phyloP scores from a whole-genome alignment of 2,888 invertebrate species.

The Subacronicta megacephala region DNA sequence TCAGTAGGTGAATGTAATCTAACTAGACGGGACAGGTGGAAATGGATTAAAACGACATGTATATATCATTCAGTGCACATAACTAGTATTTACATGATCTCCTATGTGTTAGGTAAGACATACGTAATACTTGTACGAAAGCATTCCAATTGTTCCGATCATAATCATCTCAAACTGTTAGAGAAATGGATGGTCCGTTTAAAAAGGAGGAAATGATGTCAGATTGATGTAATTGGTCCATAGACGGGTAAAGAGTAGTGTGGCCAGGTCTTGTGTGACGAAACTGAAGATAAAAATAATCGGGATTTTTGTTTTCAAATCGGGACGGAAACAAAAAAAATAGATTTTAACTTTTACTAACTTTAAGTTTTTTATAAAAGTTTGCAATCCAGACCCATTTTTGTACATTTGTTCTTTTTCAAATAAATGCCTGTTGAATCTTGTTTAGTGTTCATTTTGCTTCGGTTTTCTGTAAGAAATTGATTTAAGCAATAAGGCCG shows the following conservation, averaged over 20 bases:
- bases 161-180: conserved; percentile 28
- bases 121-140: conserved; percentile 32
- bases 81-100: conserved; percentile 43
- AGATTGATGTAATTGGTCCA: conserved; percentile 30
- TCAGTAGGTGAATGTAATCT: neutral
- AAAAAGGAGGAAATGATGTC: conserved; percentile 39
- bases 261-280: too few relatives aligned
- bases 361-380: too few relatives aligned
- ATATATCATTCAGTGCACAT: conserved; percentile 24
- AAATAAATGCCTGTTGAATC: too few relatives aligned
- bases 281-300: too few relatives aligned
- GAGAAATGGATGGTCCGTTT: conserved; percentile 27
- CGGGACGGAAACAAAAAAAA: too few relatives aligned
- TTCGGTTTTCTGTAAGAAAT: too few relatives aligned
- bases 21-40: conserved; percentile 1
- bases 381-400: too few relatives aligned
- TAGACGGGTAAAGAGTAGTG: conserved; percentile 19
- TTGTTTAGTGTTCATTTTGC: too few relatives aligned
- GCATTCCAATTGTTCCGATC: conserved; percentile 35
- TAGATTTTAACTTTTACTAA: too few relatives aligned
- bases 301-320: too few relatives aligned
- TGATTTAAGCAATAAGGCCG: too few relatives aligned
- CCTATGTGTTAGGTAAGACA: conserved; percentile 24
- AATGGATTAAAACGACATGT: conserved; percentile 7
- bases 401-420: too few relatives aligned